A percentile compares a stretch with the other conserved stretches of the same genome.
Conservation (phyloP, 2,113 vertebrate genomes). For the Nanorana parkeri region DNA sequence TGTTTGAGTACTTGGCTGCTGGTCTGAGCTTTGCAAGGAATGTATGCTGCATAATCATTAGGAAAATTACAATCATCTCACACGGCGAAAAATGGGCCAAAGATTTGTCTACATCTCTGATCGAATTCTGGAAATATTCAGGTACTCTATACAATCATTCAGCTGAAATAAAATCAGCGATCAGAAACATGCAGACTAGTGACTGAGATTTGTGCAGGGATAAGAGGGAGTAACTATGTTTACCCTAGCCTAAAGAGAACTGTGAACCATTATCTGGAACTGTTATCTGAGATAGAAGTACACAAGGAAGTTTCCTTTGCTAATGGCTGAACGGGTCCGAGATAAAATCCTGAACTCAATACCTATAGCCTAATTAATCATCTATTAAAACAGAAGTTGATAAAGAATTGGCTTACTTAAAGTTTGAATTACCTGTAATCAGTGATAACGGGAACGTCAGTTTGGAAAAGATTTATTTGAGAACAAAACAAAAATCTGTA, state of each 20-base stretch:
- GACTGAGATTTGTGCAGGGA: conserved; percentile 69
- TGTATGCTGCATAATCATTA: conserved; percentile 23
- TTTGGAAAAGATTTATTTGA: conserved; percentile 61
- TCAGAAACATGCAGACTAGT: conserved; percentile 54
- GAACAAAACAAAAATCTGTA: conserved; percentile 28
- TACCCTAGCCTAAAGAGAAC: conserved; percentile 76
- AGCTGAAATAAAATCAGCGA: neutral
- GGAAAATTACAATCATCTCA: conserved; percentile 29
- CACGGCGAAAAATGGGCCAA: neutral
- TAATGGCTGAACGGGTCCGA: conserved; percentile 81
- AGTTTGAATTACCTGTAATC: conserved; percentile 79
- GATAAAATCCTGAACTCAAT: conserved; percentile 80
- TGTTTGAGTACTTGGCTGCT: conserved; percentile 51
- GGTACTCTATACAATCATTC: neutral
- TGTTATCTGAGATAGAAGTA: conserved; percentile 84
- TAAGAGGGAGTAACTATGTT: conserved; percentile 81
- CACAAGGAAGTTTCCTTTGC: conserved; percentile 82
- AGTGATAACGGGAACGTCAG: conserved; percentile 78
- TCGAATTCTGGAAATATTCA: conserved; percentile 1
- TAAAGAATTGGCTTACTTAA: conserved; percentile 77
- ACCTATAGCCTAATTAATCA: conserved; percentile 79
- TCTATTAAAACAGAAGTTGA: conserved; percentile 82
- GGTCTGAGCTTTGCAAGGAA: conserved; percentile 30
- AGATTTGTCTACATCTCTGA: neutral
- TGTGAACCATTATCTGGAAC: conserved; percentile 76